Evolutionary conservation across 2,888 invertebrate species (phyloP).

Genomic region (Drosophila dives): DNA sequence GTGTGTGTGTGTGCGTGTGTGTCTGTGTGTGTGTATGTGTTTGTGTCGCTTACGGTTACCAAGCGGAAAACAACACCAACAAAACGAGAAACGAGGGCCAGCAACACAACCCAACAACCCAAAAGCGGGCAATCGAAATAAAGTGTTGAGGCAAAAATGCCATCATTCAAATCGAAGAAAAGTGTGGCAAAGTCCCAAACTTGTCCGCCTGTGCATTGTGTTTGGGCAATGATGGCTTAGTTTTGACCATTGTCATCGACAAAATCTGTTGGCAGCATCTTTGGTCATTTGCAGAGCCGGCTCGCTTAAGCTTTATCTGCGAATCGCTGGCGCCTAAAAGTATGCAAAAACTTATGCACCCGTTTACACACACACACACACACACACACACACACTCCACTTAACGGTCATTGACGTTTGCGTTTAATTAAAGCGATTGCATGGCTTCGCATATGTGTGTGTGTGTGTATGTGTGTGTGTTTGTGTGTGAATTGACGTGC

Average conservation of each 20-base stretch:
- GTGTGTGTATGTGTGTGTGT: neutral
- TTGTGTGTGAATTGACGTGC: constrained; percentile 19
- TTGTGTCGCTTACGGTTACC: constrained; percentile 21
- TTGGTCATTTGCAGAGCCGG: constrained; percentile 3
- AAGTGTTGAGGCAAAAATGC: constrained; percentile 35
- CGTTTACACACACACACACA: constrained; percentile 4
- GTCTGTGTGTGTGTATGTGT: constrained; percentile 5
- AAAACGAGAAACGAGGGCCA: constrained; percentile 24
- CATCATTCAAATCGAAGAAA: constrained; percentile 33
- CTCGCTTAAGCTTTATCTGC: neutral
- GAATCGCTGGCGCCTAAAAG: constrained; percentile 11
- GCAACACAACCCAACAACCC: constrained; percentile 14
- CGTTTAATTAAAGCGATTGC: constrained; percentile 48
- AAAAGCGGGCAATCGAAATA: constrained; percentile 33
- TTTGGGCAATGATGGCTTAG: neutral
- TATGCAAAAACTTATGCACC: constrained; percentile 12
- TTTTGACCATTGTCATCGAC: neutral
- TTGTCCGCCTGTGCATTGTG: neutral
- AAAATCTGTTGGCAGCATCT: constrained; percentile 9
- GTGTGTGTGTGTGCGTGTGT: constrained; percentile 10
- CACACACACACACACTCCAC: constrained; percentile 42
- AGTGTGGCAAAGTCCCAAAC: constrained; percentile 9
- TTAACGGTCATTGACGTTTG: constrained; percentile 74
- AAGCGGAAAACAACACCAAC: constrained; percentile 29
- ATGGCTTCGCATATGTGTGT: constrained; percentile 34